phyloP scores from a whole-genome alignment of 2,113 vertebrate species.

The Misgurnus anguillicaudatus region DNA sequence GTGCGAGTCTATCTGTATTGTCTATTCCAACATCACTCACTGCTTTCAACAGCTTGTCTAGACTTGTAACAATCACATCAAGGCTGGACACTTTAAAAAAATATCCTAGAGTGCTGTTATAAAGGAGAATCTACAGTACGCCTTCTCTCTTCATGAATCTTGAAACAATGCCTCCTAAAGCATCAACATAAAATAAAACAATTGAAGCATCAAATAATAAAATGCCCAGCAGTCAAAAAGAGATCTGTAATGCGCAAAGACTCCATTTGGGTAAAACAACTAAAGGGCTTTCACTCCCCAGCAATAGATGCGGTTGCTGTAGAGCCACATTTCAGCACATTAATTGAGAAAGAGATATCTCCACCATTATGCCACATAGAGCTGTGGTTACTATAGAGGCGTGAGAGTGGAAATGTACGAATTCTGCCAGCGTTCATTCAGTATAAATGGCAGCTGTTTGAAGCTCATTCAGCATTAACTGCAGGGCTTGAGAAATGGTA shows the following conservation, averaged over 20 bases:
- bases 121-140: too few relatives aligned
- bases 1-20: too few relatives aligned
- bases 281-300: slow-evolving; percentile 2
- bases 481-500: neutral
- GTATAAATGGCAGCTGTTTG: slow-evolving; percentile 1
- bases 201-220: neutral
- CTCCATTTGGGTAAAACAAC: slow-evolving; percentile 24
- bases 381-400: neutral
- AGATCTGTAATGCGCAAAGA: slow-evolving; percentile 8
- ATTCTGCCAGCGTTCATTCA: slow-evolving; percentile 24
- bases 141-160: neutral
- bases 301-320: neutral
- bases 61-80: too few relatives aligned
- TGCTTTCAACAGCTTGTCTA: too few relatives aligned
- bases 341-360: slow-evolving; percentile 16
- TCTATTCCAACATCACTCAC: too few relatives aligned
- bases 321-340: slow-evolving; percentile 29
- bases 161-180: neutral
- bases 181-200: neutral
- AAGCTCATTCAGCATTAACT: slow-evolving; percentile 27
- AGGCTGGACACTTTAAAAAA: too few relatives aligned
- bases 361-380: slow-evolving; percentile 5
- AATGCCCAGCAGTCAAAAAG: neutral
- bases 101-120: too few relatives aligned
- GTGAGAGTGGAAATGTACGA: neutral